phyloP scores from a whole-genome alignment of 2,797 vertebrate species.

The Clarias pachynema region DNA sequence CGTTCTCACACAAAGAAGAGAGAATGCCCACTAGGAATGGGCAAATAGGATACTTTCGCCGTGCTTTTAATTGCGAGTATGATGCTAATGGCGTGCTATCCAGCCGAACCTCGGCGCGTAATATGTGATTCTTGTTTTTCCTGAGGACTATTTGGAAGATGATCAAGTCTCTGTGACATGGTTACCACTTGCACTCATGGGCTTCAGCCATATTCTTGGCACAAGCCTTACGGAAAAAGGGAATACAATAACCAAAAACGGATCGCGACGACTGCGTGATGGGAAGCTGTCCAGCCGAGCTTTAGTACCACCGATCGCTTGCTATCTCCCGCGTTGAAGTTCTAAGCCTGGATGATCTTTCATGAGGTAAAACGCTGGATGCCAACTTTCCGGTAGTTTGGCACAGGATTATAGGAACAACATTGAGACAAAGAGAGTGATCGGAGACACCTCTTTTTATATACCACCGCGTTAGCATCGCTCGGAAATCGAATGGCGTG shows the following conservation, averaged over 20 bases:
- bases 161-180: conserved; percentile 62
- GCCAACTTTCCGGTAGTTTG: conserved; percentile 70
- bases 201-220: conserved; percentile 35
- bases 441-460: conserved; percentile 65
- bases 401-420: conserved; percentile 62
- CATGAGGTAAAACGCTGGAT: conserved; percentile 71
- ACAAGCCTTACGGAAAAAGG: conserved; percentile 50
- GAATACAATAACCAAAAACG: conserved; percentile 53
- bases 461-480: conserved; percentile 68
- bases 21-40: conserved; percentile 63
- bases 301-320: conserved; percentile 51
- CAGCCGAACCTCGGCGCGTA: neutral
- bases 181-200: conserved; percentile 10
- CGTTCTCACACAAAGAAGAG: conserved; percentile 67
- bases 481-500: conserved; percentile 76
- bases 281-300: conserved; percentile 51
- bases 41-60: conserved; percentile 41
- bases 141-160: conserved; percentile 66
- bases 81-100: neutral
- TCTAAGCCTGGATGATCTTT: conserved; percentile 61
- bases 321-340: conserved; percentile 58
- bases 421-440: conserved; percentile 48
- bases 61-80: conserved; percentile 9
- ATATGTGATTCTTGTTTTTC: conserved; percentile 54
- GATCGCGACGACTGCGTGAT: conserved; percentile 47